Conservation (phyloP, 2,888 invertebrate species). For the Drosophila buzzatii region DNA sequence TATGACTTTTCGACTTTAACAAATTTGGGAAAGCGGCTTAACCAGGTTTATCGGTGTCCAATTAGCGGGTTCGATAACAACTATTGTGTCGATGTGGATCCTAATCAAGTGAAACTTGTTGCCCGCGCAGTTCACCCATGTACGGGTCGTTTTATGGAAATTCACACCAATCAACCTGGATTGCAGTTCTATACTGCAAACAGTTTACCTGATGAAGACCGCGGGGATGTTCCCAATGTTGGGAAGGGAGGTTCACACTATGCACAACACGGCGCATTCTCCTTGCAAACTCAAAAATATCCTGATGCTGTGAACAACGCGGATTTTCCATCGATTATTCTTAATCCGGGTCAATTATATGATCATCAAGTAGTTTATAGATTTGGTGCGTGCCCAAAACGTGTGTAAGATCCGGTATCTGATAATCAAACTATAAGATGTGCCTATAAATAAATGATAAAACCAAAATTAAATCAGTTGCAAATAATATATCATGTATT, state of each 20-base stretch:
- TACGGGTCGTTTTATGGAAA: slow-evolving; percentile 91
- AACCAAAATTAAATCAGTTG: neutral
- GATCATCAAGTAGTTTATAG: slow-evolving; percentile 86
- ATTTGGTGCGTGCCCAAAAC: slow-evolving; percentile 70
- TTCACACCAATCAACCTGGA: slow-evolving; percentile 95
- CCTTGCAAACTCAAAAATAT: slow-evolving; percentile 95
- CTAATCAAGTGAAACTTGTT: slow-evolving; percentile 86
- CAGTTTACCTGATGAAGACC: slow-evolving; percentile 88
- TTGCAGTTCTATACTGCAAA: slow-evolving; percentile 96
- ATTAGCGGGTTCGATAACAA: slow-evolving; percentile 65
- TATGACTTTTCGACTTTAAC: slow-evolving; percentile 91
- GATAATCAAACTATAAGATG: neutral
- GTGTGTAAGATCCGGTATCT: slow-evolving; percentile 34
- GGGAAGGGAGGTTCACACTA: slow-evolving; percentile 91
- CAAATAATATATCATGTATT: neutral
- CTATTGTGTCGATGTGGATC: slow-evolving; percentile 57
- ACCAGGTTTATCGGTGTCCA: slow-evolving; percentile 88
- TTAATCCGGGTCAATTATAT: slow-evolving; percentile 91
- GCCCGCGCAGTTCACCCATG: slow-evolving; percentile 89
- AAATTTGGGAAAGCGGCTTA: slow-evolving; percentile 88
- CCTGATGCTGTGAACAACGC: slow-evolving; percentile 94
- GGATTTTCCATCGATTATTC: slow-evolving; percentile 90
- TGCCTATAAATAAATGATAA: neutral
- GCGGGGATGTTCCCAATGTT: slow-evolving; percentile 86
- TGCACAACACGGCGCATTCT: slow-evolving; percentile 91